Base-by-base conservation (phyloP, 2,888 invertebrate species). In the Tinea pellionella region DNA sequence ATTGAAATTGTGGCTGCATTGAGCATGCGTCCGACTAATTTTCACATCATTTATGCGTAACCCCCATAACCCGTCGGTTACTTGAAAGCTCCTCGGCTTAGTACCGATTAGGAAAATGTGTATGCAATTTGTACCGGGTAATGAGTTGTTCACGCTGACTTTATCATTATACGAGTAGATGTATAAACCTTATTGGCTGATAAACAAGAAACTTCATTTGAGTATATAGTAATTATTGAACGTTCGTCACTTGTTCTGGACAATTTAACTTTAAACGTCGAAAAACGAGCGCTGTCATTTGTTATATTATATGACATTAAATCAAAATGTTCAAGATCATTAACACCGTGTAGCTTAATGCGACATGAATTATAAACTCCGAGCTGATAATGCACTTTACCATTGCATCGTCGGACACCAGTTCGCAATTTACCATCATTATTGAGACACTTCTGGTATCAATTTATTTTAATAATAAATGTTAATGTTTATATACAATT, bases 21-120 rank as follows among this genome's bases (percentile, higher is more conserved):
- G 57, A 57, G 19, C 16, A 13, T 57, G 19, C 32, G 57, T 9
- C 47, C 30, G 59, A 43, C 43, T 78, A 81, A 83, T 83, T 82
- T 83, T 80, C 81, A 80, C 81, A 76, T 82, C 78, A 79, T 80
- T 61, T 81, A 79, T 68, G 70, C 67, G 72, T 78, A 74, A 73
- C 71, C 73, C 61, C 51, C 67, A 67, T 68, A 67, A 65, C 62
- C 60, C 51, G 68, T 70, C 73, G 76, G 77, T 74, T 69, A 71
- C 69, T 76, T 80, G 74, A 78, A 80, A 78, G 78, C 68, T 68
- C 59, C 29, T 30, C 29, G 47, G 51, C 42, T 59, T 47, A 47
- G 51, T n/a, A 29, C 68, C 70, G 75, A 77, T 79, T 78, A 78
- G 73, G 73, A 74, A 77, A 77, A 76, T 75, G 75, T 68, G 75